Base-by-base conservation (phyloP, 1,140 invertebrate genomes). In the Drosophila insularis region DNA sequence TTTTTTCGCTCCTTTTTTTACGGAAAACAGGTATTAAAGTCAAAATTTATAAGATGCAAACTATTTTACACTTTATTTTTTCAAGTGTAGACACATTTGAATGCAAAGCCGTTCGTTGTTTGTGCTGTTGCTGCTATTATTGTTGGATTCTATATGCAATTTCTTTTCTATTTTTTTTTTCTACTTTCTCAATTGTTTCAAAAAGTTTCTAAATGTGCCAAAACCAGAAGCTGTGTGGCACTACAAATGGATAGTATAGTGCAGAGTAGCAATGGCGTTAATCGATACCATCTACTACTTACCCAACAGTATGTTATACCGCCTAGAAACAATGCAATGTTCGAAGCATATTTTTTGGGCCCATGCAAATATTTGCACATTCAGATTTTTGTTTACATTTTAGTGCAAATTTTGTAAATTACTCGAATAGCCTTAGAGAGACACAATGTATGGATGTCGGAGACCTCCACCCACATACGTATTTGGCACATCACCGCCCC, bases 391-490 rank as follows among this genome's bases (percentile, higher is more conserved):
- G 84, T 71, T 74, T 82, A 72, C 82, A 87, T 87, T 87, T 87
- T 74, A 82, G 79, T 77, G 69, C 74, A 81, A 74, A 89, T 89
- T 89, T 80, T 59, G 66, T 67, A 80, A 89, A 89, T 84, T 80
- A 84, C 80, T 84, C 61, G 68, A 68, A 50, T 50, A 50, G 43
- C 43, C 43, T 19, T n/a, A 46, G 32, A 37, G 35, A 37, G 17
- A 50, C 17, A 50, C 43, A 21, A 50, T 50, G 43, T 21, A 46
- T 46, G 14, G 14, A 46, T 17, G 14, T 46, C 14, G 7, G 43
- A 6, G 63, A 56, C 67, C 67, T 59, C 62, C 40, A 64, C 60
- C 60, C 40, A 60, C 40, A 62, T 40, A 39, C 32, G 1, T 10
- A 58, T 21, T 21, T 10, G 19, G 19, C 17, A 50, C 43, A 37